Evolutionary conservation across 1,140 invertebrate species (phyloP).

Genomic region (Pygmarrhopalites habei): DNA sequence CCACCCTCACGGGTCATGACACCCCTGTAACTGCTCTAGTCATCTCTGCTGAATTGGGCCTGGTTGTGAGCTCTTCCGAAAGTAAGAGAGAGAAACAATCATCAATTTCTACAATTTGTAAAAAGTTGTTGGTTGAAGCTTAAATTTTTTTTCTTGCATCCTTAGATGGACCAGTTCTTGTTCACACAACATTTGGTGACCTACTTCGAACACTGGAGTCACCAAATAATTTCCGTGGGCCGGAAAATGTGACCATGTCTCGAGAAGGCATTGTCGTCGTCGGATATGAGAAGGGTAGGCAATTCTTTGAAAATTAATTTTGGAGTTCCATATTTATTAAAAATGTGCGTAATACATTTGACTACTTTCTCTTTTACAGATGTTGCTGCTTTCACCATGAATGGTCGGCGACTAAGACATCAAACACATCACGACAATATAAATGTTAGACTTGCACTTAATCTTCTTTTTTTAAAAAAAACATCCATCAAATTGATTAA

Average conservation of each 20-base stretch:
- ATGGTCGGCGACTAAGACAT: conserved; percentile 75
- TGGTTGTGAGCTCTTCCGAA: conserved; percentile 90
- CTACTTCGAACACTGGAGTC: conserved; percentile 83
- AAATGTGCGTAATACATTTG: too few relatives aligned
- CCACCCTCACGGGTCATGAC: conserved; percentile 94
- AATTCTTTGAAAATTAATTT: too few relatives aligned
- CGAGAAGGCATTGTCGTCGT: conserved; percentile 94
- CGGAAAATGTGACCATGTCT: conserved; percentile 84
- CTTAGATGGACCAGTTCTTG: conserved; percentile 84
- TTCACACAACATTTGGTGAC: conserved; percentile 97
- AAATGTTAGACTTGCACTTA: conserved; percentile 57
- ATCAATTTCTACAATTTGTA: too few relatives aligned
- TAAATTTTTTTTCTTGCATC: conserved; percentile 4
- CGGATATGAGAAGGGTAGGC: conserved; percentile 84
- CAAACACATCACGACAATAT: conserved; percentile 91
- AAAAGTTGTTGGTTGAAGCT: conserved; percentile 10
- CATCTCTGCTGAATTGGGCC: conserved; percentile 92
- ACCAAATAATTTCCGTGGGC: conserved; percentile 68
- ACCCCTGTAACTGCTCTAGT: conserved; percentile 88
- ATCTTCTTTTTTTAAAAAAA: conserved; percentile 14
- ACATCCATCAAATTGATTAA: too few relatives aligned
- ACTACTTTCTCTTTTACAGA: too few relatives aligned
- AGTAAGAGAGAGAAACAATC: conserved; percentile 51
- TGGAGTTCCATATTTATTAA: too few relatives aligned
- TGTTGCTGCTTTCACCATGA: conserved; percentile 87